Conservation (phyloP, 2,797 vertebrate genomes). For the Corythornis leucogaster region DNA sequence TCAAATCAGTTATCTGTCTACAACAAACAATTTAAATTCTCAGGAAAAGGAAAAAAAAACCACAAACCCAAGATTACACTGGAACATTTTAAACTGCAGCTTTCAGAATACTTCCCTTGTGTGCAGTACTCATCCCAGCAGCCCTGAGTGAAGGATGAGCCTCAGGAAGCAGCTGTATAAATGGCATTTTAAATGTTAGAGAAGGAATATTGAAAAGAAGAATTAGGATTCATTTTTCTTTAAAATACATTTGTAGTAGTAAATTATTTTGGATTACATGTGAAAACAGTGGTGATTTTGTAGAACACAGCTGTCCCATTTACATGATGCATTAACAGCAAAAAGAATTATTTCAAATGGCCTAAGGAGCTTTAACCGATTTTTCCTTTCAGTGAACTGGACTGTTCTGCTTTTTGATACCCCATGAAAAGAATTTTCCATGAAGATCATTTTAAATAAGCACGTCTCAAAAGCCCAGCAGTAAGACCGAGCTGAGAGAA, state of each 20-base stretch:
- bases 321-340: accelerated
- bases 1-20: neutral
- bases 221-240: neutral
- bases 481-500: accelerated
- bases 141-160: neutral
- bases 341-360: neutral
- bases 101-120: accelerated
- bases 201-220: neutral
- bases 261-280: neutral
- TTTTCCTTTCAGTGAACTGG: neutral
- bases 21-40: constrained; percentile 1
- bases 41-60: neutral
- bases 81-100: neutral
- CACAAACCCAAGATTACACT: neutral
- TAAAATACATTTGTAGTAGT: neutral
- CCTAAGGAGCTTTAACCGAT: neutral
- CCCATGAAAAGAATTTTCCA: neutral
- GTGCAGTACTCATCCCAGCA: neutral
- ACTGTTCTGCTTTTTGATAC: neutral
- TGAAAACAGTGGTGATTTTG: neutral
- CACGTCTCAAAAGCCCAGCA: neutral
- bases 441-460: neutral
- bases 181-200: neutral
- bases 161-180: neutral
- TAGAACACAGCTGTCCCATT: neutral